Conservation (phyloP, 1,140 invertebrate species). For the Himalopsyche phryganea region DNA sequence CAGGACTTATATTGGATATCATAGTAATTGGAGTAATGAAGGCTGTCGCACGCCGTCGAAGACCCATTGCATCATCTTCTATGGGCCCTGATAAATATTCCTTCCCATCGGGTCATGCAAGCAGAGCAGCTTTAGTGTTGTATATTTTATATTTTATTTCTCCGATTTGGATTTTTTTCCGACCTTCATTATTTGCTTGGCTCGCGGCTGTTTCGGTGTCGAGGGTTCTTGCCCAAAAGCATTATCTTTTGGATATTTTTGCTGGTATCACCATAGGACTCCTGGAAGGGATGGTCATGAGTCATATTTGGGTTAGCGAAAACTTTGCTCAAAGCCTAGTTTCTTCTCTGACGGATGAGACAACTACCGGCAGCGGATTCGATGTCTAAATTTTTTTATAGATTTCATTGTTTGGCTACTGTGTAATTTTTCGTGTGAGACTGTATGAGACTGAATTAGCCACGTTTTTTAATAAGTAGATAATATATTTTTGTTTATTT, state of each 20-base stretch:
- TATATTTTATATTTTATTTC: constrained; percentile 66
- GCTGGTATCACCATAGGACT: constrained; percentile 74
- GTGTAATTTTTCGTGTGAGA: too few relatives aligned
- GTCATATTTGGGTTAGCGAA: constrained; percentile 64
- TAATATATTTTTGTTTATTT: too few relatives aligned
- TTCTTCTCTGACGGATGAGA: constrained; percentile 42
- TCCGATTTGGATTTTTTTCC: constrained; percentile 58
- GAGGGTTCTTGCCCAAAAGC: constrained; percentile 68
- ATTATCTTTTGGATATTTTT: constrained; percentile 83
- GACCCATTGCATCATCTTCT: constrained; percentile 63
- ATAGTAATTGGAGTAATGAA: constrained; percentile 79
- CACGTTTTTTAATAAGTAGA: too few relatives aligned
- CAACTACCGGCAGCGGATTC: constrained; percentile 24
- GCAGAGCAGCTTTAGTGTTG: constrained; percentile 75
- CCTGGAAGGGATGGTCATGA: constrained; percentile 66
- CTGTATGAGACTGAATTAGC: too few relatives aligned
- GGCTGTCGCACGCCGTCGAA: constrained; percentile 68
- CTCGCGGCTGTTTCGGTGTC: constrained; percentile 70
- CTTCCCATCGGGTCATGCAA: constrained; percentile 94
- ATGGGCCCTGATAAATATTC: constrained; percentile 83
- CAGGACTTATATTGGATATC: constrained; percentile 84
- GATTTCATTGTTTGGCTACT: too few relatives aligned
- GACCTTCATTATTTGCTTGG: constrained; percentile 70
- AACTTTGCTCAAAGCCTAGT: constrained; percentile 43
- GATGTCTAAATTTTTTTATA: constrained; percentile 17